phyloP scores from a whole-genome alignment of 2,797 vertebrate species.

The Sciurus vulgaris region DNA sequence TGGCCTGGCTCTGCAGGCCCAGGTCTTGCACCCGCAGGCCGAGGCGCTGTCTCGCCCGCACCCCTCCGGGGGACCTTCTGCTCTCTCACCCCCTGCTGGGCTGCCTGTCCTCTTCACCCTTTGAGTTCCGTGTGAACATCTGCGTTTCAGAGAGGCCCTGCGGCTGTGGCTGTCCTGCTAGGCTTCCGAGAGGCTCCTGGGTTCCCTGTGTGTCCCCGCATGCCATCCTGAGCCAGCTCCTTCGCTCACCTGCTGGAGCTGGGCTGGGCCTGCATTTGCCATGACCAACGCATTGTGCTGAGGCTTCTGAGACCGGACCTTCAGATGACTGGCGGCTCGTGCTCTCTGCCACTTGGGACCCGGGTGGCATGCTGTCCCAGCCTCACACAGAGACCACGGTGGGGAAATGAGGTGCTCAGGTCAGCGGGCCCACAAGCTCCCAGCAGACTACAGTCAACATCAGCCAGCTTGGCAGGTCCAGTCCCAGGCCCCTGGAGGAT shows the following conservation, averaged over 20 bases:
- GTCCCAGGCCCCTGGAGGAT: neutral
- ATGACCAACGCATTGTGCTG: neutral
- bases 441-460: neutral
- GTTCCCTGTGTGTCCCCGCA: accelerated
- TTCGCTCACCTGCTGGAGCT: neutral
- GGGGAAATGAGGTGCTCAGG: too few species aligned
- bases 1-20: neutral
- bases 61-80: neutral
- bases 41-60: neutral
- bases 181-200: neutral
- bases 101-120: neutral
- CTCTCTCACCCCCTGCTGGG: neutral
- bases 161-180: neutral
- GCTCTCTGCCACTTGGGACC: neutral
- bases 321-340: neutral
- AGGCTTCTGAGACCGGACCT: neutral
- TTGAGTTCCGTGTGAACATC: neutral
- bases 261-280: neutral
- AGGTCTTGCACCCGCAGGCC: neutral
- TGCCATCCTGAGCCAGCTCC: neutral
- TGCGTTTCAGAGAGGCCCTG: neutral
- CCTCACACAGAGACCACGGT: neutral
- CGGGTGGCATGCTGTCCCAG: neutral
- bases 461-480: too few species aligned
- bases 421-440: neutral